These are phyloP conservation scores for Halocaridina rubra DNA, from an alignment of 2,888 invertebrate species.

Conservation along the genomic window DNA sequence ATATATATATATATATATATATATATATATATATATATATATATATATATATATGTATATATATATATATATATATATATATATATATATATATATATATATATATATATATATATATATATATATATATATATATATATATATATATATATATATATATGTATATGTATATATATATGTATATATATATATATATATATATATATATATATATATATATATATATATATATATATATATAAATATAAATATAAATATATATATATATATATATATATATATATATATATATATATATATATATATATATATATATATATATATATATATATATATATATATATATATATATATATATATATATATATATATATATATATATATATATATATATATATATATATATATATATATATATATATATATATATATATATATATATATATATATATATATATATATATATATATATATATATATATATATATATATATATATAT, in stretches of 20 bases:
- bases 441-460: background rate
- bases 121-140: background rate
- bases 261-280: background rate
- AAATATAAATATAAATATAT: background rate
- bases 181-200: background rate
- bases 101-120: background rate
- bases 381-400: background rate
- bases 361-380: background rate
- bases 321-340: background rate
- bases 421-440: background rate
- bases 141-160: background rate
- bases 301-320: background rate
- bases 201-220: background rate
- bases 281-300: background rate
- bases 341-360: background rate
- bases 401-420: background rate
- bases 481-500: background rate
- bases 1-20: background rate
- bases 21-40: background rate
- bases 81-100: background rate
- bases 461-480: background rate
- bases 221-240: background rate
- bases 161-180: background rate
- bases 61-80: background rate
- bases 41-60: background rate